Conservation (phyloP, 2,797 vertebrate species). For the Cephalopachus bancanus region DNA sequence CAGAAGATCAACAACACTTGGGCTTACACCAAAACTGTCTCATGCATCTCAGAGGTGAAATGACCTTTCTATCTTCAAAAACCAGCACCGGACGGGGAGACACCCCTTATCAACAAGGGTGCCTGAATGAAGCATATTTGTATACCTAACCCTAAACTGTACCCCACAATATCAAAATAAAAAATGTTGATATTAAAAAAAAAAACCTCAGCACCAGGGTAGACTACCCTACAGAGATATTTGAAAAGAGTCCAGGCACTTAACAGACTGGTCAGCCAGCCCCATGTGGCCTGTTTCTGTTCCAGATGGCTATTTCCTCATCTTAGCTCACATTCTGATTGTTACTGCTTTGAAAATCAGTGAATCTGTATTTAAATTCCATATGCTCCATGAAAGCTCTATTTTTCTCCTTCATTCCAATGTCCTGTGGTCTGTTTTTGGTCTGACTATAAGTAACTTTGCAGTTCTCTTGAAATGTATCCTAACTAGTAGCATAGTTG, state of each 20-base stretch:
- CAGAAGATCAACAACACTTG: not conserved
- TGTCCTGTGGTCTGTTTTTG: not conserved
- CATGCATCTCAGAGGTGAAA: not conserved
- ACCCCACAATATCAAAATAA: too few species aligned
- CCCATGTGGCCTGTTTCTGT: constrained; percentile 19
- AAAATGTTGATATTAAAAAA: too few species aligned
- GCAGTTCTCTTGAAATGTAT: not conserved
- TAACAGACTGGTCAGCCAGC: constrained; percentile 43
- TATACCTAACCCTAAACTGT: too few species aligned
- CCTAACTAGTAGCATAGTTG: not conserved
- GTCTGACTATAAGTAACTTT: not conserved
- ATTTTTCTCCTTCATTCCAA: not conserved
- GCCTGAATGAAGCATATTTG: too few species aligned
- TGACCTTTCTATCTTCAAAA: not conserved
- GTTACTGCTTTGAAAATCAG: constrained; percentile 47
- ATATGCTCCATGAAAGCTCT: not conserved
- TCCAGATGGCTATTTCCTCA: not conserved
- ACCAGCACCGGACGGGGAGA: not conserved
- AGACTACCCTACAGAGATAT: not conserved
- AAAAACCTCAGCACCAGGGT: not conserved
- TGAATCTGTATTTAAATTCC: constrained; percentile 61
- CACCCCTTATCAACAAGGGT: too few species aligned
- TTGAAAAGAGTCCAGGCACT: constrained; percentile 28
- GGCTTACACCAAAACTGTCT: not conserved
- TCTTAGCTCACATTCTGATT: constrained; percentile 9